phyloP scores from a whole-genome alignment of 1,140 invertebrate species.

The Hylaeus anthracinus region DNA sequence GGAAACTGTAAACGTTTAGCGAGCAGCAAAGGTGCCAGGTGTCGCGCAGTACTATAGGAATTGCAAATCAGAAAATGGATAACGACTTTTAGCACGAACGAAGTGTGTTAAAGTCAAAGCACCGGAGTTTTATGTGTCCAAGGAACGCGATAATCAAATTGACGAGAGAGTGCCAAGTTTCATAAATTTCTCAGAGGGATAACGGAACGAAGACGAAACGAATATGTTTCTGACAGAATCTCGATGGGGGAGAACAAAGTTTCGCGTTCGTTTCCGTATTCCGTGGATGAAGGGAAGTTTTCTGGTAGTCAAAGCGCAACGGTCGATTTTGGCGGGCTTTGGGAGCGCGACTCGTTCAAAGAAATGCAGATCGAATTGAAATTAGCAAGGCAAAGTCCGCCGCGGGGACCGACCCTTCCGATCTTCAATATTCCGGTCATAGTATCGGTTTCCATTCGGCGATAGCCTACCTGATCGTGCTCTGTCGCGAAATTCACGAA shows the following conservation, averaged over 20 bases:
- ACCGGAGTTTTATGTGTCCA: too few relatives aligned
- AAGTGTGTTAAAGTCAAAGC: too few relatives aligned
- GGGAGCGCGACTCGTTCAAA: slow-evolving; percentile 36
- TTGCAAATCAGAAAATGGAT: too few relatives aligned
- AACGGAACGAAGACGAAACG: neutral
- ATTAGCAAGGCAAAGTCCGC: slow-evolving; percentile 57
- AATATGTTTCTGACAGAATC: neutral
- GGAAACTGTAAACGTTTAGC: too few relatives aligned
- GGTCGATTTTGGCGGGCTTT: slow-evolving; percentile 30
- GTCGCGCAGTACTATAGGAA: too few relatives aligned
- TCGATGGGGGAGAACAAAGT: neutral
- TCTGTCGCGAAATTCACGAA: slow-evolving; percentile 36
- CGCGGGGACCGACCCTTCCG: slow-evolving; percentile 39
- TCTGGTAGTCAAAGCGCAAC: slow-evolving; percentile 21
- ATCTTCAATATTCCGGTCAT: slow-evolving; percentile 56
- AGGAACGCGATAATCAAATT: too few relatives aligned
- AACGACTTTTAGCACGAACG: too few relatives aligned
- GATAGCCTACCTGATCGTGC: slow-evolving; percentile 4
- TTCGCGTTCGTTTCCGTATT: slow-evolving; percentile 30
- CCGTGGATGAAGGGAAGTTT: slow-evolving; percentile 9
- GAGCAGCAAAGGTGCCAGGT: too few relatives aligned
- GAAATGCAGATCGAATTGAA: slow-evolving; percentile 50
- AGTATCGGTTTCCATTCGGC: slow-evolving; percentile 38
- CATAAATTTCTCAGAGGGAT: neutral
- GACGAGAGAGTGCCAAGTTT: neutral